Percentiles rank a stretch among this genome's conserved stretches.
Conservation (phyloP, 2,888 invertebrate genomes). For the Catotricha subobsoleta region DNA sequence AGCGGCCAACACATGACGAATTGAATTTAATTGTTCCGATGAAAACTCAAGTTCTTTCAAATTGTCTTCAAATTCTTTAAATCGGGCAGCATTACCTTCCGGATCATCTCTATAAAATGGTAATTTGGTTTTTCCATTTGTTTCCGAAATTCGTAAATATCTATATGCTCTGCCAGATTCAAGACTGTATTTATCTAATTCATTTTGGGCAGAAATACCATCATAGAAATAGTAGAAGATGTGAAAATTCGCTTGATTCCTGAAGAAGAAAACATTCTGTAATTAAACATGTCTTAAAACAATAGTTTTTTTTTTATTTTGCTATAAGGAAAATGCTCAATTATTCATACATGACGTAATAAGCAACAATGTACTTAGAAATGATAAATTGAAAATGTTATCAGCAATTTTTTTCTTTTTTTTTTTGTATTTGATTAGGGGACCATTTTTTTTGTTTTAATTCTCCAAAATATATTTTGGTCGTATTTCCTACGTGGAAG, state of each 20-base stretch:
- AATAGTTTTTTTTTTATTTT: too few species aligned
- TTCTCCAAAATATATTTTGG: too few species aligned
- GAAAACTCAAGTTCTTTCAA: constrained; percentile 52
- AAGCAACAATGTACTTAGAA: too few species aligned
- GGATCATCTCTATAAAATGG: constrained; percentile 47
- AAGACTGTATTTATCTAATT: constrained; percentile 46
- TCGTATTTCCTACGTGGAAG: too few species aligned
- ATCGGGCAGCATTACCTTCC: constrained; percentile 43
- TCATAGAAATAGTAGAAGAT: constrained; percentile 82
- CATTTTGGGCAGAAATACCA: constrained; percentile 50
- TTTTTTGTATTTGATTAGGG: too few species aligned
- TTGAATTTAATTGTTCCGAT: constrained; percentile 47
- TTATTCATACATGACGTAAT: too few species aligned
- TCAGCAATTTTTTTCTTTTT: too few species aligned
- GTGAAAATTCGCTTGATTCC: constrained; percentile 76
- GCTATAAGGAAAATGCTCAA: too few species aligned
- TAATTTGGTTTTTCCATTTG: constrained; percentile 31
- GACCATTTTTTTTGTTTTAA: too few species aligned
- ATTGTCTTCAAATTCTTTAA: constrained; percentile 42
- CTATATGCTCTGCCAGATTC: constrained; percentile 51
- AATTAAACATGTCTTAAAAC: too few species aligned
- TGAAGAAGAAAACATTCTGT: constrained; percentile 31
- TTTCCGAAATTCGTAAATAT: constrained; percentile 47
- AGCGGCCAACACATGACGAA: constrained; percentile 53
- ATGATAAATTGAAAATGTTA: too few species aligned